Percentiles rank a stretch among this genome's conserved stretches.
Conservation (phyloP, 2,797 vertebrate species). For the Xenentodon cancila region DNA sequence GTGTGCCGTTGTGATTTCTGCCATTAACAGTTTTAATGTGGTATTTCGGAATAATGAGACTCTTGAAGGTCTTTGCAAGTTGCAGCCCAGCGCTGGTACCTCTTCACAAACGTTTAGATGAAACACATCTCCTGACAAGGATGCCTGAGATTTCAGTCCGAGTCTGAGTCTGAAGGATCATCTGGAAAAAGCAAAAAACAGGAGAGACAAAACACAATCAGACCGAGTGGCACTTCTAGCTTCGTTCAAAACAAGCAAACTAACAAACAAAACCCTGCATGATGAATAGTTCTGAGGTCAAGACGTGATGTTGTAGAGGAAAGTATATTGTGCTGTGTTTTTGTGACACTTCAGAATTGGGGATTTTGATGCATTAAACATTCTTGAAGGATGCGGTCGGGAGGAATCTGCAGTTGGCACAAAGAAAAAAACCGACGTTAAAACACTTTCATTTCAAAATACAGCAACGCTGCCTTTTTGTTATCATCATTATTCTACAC, state of each 20-base stretch:
- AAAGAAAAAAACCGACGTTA: too few species aligned
- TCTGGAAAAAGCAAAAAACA: conserved; percentile 79
- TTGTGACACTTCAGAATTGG: too few species aligned
- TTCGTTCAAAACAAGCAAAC: background rate
- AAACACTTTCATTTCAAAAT: too few species aligned
- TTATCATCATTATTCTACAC: too few species aligned
- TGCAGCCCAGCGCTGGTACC: conserved; percentile 4
- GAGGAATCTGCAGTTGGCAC: too few species aligned
- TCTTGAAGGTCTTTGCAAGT: conserved; percentile 10
- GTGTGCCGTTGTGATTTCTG: conserved; percentile 1
- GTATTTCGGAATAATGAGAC: conserved; percentile 7
- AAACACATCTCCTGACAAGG: conserved; percentile 13
- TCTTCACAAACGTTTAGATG: conserved; percentile 6
- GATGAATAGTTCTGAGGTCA: too few species aligned
- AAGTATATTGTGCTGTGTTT: too few species aligned
- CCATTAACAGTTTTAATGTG: background rate
- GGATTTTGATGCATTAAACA: too few species aligned
- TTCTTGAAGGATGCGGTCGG: too few species aligned
- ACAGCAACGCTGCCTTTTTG: too few species aligned
- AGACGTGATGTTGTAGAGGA: too few species aligned
- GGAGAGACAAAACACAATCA: conserved; percentile 8
- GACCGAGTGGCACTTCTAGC: background rate
- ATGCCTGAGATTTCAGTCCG: conserved; percentile 80
- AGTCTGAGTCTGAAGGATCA: conserved; percentile 88
- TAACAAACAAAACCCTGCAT: too few species aligned